Conservation (phyloP, 2,113 vertebrate genomes). For the Chunga burmeisteri region DNA sequence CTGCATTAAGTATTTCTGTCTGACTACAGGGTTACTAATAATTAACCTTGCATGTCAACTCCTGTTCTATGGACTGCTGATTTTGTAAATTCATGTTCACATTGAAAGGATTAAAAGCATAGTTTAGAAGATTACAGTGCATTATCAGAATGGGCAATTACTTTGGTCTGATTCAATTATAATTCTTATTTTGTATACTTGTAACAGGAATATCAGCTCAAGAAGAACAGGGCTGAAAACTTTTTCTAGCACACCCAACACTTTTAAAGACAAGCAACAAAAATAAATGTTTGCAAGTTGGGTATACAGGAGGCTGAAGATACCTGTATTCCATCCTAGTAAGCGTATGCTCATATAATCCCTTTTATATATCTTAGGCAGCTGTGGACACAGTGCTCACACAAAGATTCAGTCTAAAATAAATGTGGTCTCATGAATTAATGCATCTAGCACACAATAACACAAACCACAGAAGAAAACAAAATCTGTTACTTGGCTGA, state of each 20-base stretch:
- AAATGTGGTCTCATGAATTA: neutral
- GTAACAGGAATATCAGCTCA: neutral
- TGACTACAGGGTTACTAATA: neutral
- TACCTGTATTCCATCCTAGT: neutral
- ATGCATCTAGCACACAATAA: neutral
- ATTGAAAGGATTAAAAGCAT: slow-evolving; percentile 69
- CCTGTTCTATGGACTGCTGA: slow-evolving; percentile 38
- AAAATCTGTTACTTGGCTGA: neutral
- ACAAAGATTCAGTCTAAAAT: neutral
- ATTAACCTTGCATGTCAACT: slow-evolving; percentile 46
- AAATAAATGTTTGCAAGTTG: neutral
- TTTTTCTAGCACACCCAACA: neutral
- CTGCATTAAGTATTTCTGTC: neutral
- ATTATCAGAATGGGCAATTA: slow-evolving; percentile 34
- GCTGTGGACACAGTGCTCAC: neutral
- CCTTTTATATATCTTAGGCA: neutral
- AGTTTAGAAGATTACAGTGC: slow-evolving; percentile 68
- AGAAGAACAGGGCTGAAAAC: neutral
- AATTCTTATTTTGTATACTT: neutral
- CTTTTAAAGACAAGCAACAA: neutral
- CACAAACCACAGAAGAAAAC: neutral
- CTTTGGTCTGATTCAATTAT: slow-evolving; percentile 20
- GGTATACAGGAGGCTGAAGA: neutral
- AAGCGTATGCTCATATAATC: neutral
- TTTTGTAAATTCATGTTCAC: slow-evolving; percentile 63